A percentile compares a stretch with the other conserved stretches of the same genome.
These are phyloP conservation scores for Myotis myotis DNA, from an alignment of 2,797 vertebrate genomes.

Conservation along the genomic window DNA sequence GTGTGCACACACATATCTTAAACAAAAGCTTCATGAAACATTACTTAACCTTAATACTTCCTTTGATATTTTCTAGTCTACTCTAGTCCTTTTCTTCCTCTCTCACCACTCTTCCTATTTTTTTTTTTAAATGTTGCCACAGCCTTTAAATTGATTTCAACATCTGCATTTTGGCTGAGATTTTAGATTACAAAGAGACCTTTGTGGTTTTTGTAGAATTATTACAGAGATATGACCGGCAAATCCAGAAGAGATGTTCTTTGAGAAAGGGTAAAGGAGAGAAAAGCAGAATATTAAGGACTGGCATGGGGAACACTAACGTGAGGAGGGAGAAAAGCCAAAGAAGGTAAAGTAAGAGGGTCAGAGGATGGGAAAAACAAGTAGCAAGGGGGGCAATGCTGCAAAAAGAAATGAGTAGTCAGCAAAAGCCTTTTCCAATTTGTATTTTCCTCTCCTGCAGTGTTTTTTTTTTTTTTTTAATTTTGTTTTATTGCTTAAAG, in stretches of 20 bases:
- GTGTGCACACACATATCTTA: background rate
- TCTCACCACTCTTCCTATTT: background rate
- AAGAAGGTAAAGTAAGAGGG: background rate
- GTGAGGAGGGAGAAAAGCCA: background rate
- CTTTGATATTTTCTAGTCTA: background rate
- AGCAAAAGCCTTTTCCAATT: background rate
- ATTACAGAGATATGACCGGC: background rate
- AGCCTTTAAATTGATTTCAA: slow-evolving; percentile 19
- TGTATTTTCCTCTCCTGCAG: background rate
- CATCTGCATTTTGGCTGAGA: background rate
- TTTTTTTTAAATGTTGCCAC: background rate
- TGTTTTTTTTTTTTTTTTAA: background rate
- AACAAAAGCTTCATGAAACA: background rate
- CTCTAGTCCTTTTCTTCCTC: background rate
- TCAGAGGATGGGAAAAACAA: background rate
- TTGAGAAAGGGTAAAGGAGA: background rate
- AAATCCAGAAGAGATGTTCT: slow-evolving; percentile 13
- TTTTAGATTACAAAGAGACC: slow-evolving; percentile 17
- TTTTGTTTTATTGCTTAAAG: too few species aligned
- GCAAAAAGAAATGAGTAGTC: background rate
- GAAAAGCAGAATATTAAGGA: slow-evolving; percentile 14
- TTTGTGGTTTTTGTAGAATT: background rate
- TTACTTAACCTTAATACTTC: background rate
- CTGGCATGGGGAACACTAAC: background rate
- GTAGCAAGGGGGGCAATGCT: background rate